Evolutionary conservation across 2,888 invertebrate species (phyloP), one percentile per base, ranked within the genome.

Genomic region (Nymphalis polychloros): DNA sequence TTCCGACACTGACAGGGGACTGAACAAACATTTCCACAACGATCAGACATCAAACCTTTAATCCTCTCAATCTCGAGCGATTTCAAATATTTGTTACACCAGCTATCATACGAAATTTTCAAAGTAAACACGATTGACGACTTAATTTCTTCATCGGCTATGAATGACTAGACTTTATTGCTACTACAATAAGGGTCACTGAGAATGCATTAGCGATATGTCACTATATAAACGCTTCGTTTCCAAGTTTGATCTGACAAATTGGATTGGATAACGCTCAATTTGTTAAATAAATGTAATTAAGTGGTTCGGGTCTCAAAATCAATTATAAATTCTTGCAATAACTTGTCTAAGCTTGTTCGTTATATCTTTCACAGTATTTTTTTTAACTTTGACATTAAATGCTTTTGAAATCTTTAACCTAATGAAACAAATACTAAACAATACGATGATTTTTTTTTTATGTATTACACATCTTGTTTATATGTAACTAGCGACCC

Each of bases 201-300:
- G 19, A 8, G n/a, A 19, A 1, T 31, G 31, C 48, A 55, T 31
- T 35, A 49, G 19, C n/a, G 27, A 46, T 6, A 13, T 20, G 17
- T 46, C 48, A 52, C 27, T 20, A 17, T 63, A 47, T 63, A 63
- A 46, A 46, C 31, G 46, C 35, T 41, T 60, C 20, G n/a, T 47
- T 59, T 53, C 60, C 41, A 47, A 47, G 46, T 64, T 68, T 41
- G 48, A 27, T 64, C 53, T 46, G 55, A 68, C 31, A 68, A 68
- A 68, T 63, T 68, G 64, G 27, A 66, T 53, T 52, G 52, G 60
- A 61, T 60, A 50, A 55, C 60, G 49, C 55, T 68, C 64, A 61
- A 64, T 68, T 61, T 57, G 64, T 49, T 68, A 64, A 49, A 68
- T 64, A 49, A 64, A 50, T 61, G 61, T 68, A 64, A 64, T 64